phyloP scores from a whole-genome alignment of 2,888 invertebrate genomes.

The Diaprepes abbreviatus region DNA sequence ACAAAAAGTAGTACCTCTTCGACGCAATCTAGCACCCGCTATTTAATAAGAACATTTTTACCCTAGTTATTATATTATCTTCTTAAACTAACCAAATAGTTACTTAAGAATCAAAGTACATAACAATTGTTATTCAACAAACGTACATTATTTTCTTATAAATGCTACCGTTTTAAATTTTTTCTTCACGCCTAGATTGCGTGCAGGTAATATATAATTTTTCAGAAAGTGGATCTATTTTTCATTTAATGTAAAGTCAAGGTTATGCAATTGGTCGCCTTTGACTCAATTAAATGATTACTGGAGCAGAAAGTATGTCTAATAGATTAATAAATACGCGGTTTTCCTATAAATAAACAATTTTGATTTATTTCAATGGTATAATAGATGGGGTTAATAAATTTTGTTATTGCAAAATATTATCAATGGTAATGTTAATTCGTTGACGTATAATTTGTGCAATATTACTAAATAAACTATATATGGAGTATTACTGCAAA shows the following conservation, averaged over 20 bases:
- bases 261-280: constrained; percentile 40
- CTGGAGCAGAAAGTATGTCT: constrained; percentile 46
- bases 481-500: not conserved
- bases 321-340: constrained; percentile 41
- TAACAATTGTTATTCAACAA: not conserved
- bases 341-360: constrained; percentile 38
- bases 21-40: too few species aligned
- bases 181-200: constrained; percentile 30
- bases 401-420: constrained; percentile 30
- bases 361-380: constrained; percentile 37
- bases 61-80: too few species aligned
- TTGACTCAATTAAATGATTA: constrained; percentile 46
- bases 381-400: constrained; percentile 32
- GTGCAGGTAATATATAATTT: constrained; percentile 31
- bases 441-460: not conserved
- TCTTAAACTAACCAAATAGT: too few species aligned
- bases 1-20: too few species aligned
- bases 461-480: not conserved
- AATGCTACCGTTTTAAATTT: constrained; percentile 23
- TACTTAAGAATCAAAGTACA: too few species aligned
- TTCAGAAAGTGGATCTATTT: constrained; percentile 42
- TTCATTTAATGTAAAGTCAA: constrained; percentile 43
- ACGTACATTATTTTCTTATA: not conserved
- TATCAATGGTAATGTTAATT: constrained; percentile 25
- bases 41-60: too few species aligned